Evolutionary conservation across 2,113 vertebrate species (phyloP).

Genomic region (Anarrhichthys ocellatus): DNA sequence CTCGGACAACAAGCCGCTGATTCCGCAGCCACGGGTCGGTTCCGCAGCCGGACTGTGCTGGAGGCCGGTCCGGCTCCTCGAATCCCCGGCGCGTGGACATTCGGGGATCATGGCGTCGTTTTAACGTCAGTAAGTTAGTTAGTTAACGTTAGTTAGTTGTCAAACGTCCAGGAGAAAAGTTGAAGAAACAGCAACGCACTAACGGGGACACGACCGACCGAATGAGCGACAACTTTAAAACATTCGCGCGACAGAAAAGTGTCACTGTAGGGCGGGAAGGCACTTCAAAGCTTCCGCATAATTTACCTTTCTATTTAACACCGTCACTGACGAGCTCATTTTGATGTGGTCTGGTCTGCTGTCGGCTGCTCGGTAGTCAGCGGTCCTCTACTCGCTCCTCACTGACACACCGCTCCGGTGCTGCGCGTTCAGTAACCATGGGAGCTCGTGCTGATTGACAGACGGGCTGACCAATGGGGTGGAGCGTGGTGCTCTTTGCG

Average conservation of each 20-base stretch:
- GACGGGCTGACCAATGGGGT: not conserved
- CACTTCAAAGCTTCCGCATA: not conserved
- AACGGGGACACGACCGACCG: not conserved
- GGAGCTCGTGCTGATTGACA: not conserved
- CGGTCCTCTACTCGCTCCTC: not conserved
- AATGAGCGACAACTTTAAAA: not conserved
- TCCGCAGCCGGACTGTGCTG: constrained; percentile 45
- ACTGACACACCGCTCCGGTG: not conserved
- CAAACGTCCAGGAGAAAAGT: too few species aligned
- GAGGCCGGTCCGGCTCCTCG: constrained; percentile 48
- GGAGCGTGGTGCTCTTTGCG: not conserved
- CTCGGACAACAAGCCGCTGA: constrained; percentile 73
- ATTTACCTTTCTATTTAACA: not conserved
- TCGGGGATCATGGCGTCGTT: constrained; percentile 73
- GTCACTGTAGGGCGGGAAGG: not conserved
- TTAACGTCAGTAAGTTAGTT: not conserved
- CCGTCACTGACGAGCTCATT: not conserved
- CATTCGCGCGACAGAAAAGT: not conserved
- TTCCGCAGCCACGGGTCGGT: constrained; percentile 53
- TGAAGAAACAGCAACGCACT: not conserved
- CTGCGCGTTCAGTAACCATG: not conserved
- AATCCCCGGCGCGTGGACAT: constrained; percentile 59
- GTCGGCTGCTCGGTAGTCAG: not conserved
- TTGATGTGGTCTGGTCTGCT: not conserved
- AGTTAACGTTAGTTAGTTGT: not conserved